These are phyloP conservation scores for Pollimyrus isidori DNA, from an alignment of 2,113 vertebrate species.

Conservation along the genomic window DNA sequence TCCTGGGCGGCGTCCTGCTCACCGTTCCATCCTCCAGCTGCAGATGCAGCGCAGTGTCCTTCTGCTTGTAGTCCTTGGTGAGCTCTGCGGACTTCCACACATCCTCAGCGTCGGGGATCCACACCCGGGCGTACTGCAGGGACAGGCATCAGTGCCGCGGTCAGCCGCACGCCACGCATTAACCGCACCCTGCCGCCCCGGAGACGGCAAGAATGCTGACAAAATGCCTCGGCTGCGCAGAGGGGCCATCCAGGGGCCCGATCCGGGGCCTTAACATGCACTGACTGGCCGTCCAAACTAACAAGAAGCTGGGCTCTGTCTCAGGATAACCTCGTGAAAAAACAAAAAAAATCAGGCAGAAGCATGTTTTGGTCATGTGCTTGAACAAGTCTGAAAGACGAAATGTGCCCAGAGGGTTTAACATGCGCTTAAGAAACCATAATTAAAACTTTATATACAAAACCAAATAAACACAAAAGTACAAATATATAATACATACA, in stretches of 20 bases:
- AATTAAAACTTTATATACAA: neutral
- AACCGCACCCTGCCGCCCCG: neutral
- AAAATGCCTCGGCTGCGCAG: neutral
- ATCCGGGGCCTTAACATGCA: neutral
- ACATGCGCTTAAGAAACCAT: neutral
- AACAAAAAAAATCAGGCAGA: neutral
- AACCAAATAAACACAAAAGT: neutral
- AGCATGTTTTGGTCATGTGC: neutral
- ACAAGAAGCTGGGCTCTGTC: neutral
- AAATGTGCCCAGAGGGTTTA: neutral
- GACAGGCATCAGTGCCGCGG: neutral
- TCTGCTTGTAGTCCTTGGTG: slow-evolving; percentile 83
- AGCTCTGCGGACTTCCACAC: slow-evolving; percentile 97
- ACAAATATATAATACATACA: neutral
- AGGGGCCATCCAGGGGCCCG: neutral
- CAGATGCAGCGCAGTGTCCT: slow-evolving; percentile 76
- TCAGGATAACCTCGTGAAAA: neutral
- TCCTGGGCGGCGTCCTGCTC: slow-evolving; percentile 12
- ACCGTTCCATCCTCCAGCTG: slow-evolving; percentile 86
- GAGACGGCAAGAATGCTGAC: neutral
- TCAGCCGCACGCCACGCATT: neutral
- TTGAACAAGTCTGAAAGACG: neutral
- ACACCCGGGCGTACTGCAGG: slow-evolving; percentile 84
- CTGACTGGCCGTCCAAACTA: neutral
- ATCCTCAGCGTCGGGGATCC: slow-evolving; percentile 92